These are phyloP conservation scores for Siderastrea siderea DNA, from an alignment of 92 coral and sea anemone genomes.

Conservation along the genomic window DNA sequence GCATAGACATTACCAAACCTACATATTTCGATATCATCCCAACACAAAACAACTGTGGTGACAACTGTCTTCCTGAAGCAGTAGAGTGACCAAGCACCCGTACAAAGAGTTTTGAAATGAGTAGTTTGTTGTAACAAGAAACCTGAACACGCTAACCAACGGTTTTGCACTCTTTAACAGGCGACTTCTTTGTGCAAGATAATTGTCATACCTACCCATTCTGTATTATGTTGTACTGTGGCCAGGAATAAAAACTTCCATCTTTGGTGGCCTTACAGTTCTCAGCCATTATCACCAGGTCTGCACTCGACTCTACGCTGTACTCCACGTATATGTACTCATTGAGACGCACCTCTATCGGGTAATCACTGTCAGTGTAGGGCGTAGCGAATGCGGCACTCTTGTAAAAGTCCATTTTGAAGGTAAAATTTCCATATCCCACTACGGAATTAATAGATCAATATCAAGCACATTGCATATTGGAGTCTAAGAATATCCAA, in stretches of 20 bases:
- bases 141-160: too few species aligned
- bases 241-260: constrained; percentile 50
- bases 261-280: constrained; percentile 61
- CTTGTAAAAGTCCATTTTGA: constrained; percentile 40
- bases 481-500: too few species aligned
- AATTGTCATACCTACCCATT: constrained; percentile 41
- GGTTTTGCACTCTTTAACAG: too few species aligned
- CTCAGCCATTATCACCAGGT: constrained; percentile 60
- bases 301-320: constrained; percentile 33
- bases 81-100: too few species aligned
- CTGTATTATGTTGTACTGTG: constrained; percentile 55
- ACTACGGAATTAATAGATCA: background rate
- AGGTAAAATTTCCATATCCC: constrained; percentile 45
- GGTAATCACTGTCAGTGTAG: constrained; percentile 34
- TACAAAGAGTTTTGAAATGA: too few species aligned
- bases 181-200: too few species aligned
- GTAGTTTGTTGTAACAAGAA: too few species aligned
- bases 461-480: too few species aligned
- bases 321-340: constrained; percentile 31
- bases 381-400: constrained; percentile 25
- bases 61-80: too few species aligned
- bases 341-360: background rate
- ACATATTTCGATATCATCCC: too few species aligned
- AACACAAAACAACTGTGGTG: too few species aligned
- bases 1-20: too few species aligned